These are phyloP conservation scores for Pogonomyrmex californicus DNA, from an alignment of 1,140 invertebrate species.

Conservation along the genomic window DNA sequence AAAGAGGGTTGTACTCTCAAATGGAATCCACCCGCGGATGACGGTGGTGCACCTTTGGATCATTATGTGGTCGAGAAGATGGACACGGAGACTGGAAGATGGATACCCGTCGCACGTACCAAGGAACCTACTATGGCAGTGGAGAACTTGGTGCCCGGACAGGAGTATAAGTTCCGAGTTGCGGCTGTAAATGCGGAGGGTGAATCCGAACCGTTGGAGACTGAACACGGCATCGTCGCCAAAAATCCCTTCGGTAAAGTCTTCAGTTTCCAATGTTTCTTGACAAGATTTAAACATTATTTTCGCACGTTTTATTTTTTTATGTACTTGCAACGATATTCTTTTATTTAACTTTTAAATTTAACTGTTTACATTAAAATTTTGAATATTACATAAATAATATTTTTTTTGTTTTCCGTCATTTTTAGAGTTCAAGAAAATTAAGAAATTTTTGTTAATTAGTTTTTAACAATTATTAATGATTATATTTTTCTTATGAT, in stretches of 20 bases:
- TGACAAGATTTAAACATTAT: background rate
- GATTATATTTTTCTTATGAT: background rate
- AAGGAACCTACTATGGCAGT: conserved; percentile 95
- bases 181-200: conserved; percentile 98
- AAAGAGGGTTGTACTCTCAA: conserved; percentile 97
- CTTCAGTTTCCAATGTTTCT: background rate
- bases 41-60: conserved; percentile 96
- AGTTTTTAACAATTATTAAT: background rate
- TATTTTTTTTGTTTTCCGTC: background rate
- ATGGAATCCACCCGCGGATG: conserved; percentile 97
- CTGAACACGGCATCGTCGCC: conserved; percentile 95
- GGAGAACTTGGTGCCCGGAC: conserved; percentile 94
- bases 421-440: background rate
- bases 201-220: conserved; percentile 96
- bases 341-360: conserved; percentile 13
- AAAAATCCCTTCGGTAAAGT: conserved; percentile 98
- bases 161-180: conserved; percentile 99
- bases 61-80: conserved; percentile 97
- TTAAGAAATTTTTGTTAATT: conserved; percentile 1
- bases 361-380: conserved; percentile 4
- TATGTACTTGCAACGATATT: background rate
- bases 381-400: background rate
- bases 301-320: too few relatives aligned
- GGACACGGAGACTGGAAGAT: conserved; percentile 94
- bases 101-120: conserved; percentile 93